Conservation (phyloP, 2,797 vertebrate genomes). For the Choloepus didactylus region DNA sequence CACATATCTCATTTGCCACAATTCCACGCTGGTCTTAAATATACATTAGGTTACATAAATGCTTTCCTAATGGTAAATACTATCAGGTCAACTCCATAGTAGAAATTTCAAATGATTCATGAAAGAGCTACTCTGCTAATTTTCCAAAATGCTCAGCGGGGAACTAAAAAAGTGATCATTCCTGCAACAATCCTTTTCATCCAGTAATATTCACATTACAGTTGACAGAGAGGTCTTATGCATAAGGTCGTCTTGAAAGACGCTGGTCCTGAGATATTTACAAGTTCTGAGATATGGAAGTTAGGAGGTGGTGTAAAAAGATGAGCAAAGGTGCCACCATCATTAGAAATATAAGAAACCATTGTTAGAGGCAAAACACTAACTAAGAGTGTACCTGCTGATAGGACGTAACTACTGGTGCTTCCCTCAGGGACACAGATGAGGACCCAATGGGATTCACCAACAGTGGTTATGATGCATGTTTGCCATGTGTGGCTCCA, state of each 20-base stretch:
- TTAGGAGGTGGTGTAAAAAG: neutral
- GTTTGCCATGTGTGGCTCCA: neutral
- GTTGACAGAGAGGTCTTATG: neutral
- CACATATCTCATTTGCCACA: neutral
- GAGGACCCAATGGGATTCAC: neutral
- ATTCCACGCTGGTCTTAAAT: neutral
- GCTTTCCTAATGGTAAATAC: conserved; percentile 5
- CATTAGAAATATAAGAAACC: neutral
- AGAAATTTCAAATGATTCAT: conserved; percentile 41
- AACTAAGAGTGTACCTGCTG: neutral
- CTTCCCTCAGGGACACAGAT: neutral
- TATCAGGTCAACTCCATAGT: neutral
- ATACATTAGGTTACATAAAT: neutral
- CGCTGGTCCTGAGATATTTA: neutral
- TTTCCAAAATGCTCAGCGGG: neutral
- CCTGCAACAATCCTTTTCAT: neutral
- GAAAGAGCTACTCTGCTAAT: neutral
- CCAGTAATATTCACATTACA: neutral
- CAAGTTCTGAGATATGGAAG: neutral
- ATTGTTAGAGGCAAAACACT: neutral
- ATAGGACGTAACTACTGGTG: neutral
- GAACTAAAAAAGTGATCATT: neutral
- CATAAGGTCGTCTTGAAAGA: neutral
- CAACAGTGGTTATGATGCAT: rapidly evolving
- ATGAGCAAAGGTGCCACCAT: neutral